phyloP scores from a whole-genome alignment of 2,797 vertebrate genomes.

The Pipistrellus pygmaeus region DNA sequence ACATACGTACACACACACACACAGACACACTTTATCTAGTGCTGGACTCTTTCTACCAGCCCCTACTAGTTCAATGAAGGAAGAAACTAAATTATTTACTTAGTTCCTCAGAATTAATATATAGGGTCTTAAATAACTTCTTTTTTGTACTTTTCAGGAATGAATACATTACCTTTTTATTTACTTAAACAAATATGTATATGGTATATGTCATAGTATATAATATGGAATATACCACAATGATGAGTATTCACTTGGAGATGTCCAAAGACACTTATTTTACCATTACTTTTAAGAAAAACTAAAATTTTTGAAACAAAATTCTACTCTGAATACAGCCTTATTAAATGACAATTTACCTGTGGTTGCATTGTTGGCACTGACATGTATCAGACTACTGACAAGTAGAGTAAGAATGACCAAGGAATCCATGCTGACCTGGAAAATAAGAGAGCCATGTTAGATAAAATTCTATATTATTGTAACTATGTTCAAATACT shows the following conservation, averaged over 20 bases:
- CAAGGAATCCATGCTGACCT: conserved; percentile 90
- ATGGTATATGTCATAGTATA: background rate
- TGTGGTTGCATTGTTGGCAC: conserved; percentile 85
- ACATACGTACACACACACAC: too few relatives aligned
- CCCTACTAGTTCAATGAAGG: background rate
- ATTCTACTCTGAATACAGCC: conserved; percentile 15
- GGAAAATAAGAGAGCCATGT: conserved; percentile 70
- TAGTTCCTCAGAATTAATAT: conserved; percentile 52
- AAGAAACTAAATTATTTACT: conserved; percentile 31
- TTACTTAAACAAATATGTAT: conserved; percentile 43
- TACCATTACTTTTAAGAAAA: conserved; percentile 47
- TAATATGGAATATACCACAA: background rate
- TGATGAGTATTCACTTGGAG: background rate
- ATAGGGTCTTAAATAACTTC: background rate
- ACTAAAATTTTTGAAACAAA: conserved; percentile 56
- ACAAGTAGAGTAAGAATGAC: conserved; percentile 86
- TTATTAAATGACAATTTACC: conserved; percentile 82
- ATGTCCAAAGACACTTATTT: conserved; percentile 35
- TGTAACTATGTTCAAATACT: conserved; percentile 36
- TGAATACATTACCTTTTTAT: background rate
- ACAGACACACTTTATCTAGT: background rate
- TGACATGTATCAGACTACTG: conserved; percentile 83
- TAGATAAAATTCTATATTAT: conserved; percentile 25
- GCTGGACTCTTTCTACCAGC: background rate
- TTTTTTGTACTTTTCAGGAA: conserved; percentile 40